Evolutionary conservation across 1,140 invertebrate genomes (phyloP), one percentile per base, ranked within the genome.

Genomic region (Laupala kohalensis): DNA sequence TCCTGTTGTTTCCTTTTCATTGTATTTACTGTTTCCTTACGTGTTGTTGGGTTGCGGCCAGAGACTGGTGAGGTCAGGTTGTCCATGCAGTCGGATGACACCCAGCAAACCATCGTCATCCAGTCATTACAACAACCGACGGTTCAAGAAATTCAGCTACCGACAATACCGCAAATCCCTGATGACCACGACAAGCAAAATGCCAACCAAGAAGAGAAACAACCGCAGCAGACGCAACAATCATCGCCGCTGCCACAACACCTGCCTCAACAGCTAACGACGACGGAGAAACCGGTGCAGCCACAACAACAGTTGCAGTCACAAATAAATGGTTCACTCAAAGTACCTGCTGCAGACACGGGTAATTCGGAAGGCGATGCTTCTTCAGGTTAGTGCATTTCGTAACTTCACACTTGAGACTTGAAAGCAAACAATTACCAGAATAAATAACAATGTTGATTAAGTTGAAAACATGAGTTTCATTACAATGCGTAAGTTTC

Each of bases 81-180:
- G 53, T 69, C 71, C 15, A 5, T 70, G 24, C 69, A 70, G 25
- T n/a, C 29, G 63, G 25, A 64, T 24, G 53, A 62, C 30, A 62
- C 15, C 13, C 23, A 69, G 30, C 25, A 62, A 24, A 27, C 29
- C 26, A 23, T n/a, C 15, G 23, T n/a, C n/a, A 15, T 2, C 15
- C 67, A 68, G 28, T n/a, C 27, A 29, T 27, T 29, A 23, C 64
- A 12, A 25, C 67, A 69, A 25, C 67, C 23, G 67, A 19, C 1
- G 37, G 75, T 76, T 62, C 74, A 76, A 53, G 66, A 77, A 76
- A 70, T 74, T 75, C 19, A 77, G 73, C 68, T 64, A 75, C 6
- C 27, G 65, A 66, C 27, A 9, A 25, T 65, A 24, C 25, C 25
- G 5, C 25, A 24, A 6, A 62, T 19, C 19, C 65, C 25, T 5